Percentiles rank a stretch among this genome's conserved stretches.
These are phyloP conservation scores for Eptesicus fuscus DNA, from an alignment of 2,113 vertebrate species.

Conservation along the genomic window DNA sequence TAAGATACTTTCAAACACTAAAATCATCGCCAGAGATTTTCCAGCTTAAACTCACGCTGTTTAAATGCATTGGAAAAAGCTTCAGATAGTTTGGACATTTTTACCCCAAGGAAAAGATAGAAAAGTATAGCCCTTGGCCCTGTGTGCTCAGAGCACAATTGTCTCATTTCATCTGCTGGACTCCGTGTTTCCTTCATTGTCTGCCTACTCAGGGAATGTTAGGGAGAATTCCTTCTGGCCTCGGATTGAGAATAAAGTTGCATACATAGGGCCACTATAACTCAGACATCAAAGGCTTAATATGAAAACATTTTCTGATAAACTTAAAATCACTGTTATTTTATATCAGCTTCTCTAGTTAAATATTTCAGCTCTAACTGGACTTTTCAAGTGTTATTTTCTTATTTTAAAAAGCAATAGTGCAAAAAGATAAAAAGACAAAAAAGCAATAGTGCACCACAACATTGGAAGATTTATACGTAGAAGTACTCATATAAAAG, in stretches of 20 bases:
- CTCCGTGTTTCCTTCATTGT: background rate
- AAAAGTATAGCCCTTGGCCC: background rate
- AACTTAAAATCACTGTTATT: background rate
- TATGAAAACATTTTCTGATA: constrained; percentile 11
- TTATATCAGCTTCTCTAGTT: background rate
- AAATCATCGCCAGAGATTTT: constrained; percentile 30
- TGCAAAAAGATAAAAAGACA: too few relatives aligned
- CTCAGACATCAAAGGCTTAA: background rate
- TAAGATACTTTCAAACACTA: constrained; percentile 15
- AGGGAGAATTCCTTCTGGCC: background rate
- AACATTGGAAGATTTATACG: background rate
- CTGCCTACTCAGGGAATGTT: background rate
- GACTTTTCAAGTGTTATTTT: constrained; percentile 12
- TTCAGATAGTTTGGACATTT: background rate
- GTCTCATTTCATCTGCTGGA: background rate
- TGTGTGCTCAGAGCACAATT: background rate
- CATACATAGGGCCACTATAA: background rate
- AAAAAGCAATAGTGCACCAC: background rate
- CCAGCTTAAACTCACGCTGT: background rate
- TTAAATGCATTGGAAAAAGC: constrained; percentile 11
- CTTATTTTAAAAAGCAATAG: background rate
- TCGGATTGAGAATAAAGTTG: background rate
- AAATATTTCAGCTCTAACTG: constrained; percentile 17
- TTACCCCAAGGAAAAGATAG: background rate
- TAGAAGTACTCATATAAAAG: background rate